Percentiles rank a stretch among this genome's conserved stretches.
Conservation (phyloP, 2,888 invertebrate species). For the Dasysyrphus tricinctus region DNA sequence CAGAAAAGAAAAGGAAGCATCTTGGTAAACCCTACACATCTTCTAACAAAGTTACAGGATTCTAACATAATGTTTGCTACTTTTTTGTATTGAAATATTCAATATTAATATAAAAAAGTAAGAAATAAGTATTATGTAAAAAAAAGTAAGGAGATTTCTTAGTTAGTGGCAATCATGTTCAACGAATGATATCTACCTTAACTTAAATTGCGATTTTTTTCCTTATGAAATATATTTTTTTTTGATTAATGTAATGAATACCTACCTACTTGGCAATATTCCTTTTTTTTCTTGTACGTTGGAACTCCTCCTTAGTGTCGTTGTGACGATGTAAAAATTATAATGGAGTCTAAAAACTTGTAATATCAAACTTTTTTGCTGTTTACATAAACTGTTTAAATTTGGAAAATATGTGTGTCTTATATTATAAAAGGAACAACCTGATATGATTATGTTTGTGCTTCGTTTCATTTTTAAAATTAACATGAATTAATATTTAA, state of each 20-base stretch:
- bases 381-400: conserved; percentile 25
- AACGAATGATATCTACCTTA: not conserved
- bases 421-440: not conserved
- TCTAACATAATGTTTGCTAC: too few relatives aligned
- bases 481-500: conserved; percentile 6
- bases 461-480: not conserved
- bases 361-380: conserved; percentile 8
- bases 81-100: too few relatives aligned
- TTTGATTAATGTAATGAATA: conserved; percentile 61
- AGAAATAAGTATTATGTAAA: too few relatives aligned
- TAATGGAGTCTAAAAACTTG: conserved; percentile 12
- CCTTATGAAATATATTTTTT: conserved; percentile 18
- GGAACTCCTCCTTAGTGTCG: conserved; percentile 25
- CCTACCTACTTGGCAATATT: conserved; percentile 20
- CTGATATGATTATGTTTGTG: not conserved
- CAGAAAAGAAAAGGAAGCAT: too few relatives aligned
- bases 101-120: too few relatives aligned
- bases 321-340: not conserved
- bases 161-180: not conserved
- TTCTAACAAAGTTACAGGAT: too few relatives aligned
- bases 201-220: conserved; percentile 16
- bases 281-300: conserved; percentile 21
- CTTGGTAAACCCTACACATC: too few relatives aligned
- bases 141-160: not conserved
- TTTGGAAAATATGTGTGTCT: conserved; percentile 10